Evolutionary conservation across 2,797 vertebrate species (phyloP).

Genomic region (Amazonetta brasiliensis): DNA sequence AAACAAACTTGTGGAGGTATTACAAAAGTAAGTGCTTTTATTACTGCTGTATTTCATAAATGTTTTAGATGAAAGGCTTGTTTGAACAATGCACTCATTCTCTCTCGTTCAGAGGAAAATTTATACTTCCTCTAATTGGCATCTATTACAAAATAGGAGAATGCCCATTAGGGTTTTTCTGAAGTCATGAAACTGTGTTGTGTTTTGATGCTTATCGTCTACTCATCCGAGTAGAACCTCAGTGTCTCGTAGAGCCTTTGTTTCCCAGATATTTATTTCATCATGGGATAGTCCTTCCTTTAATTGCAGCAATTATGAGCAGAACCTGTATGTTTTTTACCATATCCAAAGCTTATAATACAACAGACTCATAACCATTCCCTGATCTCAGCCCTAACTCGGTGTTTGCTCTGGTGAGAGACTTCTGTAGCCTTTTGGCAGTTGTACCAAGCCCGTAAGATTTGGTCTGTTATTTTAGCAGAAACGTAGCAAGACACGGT

Average conservation of each 20-base stretch:
- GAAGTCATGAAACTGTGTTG: neutral
- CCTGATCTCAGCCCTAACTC: neutral
- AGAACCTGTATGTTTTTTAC: neutral
- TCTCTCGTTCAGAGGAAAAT: neutral
- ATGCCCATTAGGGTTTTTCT: slow-evolving; percentile 29
- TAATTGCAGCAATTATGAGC: neutral
- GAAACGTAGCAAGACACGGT: neutral
- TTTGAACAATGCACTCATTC: slow-evolving; percentile 37
- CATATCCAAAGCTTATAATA: neutral
- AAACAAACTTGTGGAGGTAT: slow-evolving; percentile 28
- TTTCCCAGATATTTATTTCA: slow-evolving; percentile 31
- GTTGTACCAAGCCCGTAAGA: neutral
- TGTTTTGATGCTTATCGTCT: slow-evolving; percentile 46
- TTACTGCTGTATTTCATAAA: slow-evolving; percentile 10
- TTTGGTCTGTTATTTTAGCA: neutral
- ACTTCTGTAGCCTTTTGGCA: neutral
- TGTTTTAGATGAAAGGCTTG: slow-evolving; percentile 39
- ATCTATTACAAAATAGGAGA: slow-evolving; percentile 27
- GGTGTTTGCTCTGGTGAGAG: neutral
- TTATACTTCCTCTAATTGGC: slow-evolving; percentile 25
- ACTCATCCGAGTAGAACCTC: neutral
- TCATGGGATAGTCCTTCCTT: neutral
- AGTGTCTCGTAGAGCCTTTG: neutral
- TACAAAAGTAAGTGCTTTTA: slow-evolving; percentile 34
- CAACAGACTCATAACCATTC: neutral